Evolutionary conservation across 2,888 invertebrate genomes (phyloP).

Genomic region (Rhingia campestris): DNA sequence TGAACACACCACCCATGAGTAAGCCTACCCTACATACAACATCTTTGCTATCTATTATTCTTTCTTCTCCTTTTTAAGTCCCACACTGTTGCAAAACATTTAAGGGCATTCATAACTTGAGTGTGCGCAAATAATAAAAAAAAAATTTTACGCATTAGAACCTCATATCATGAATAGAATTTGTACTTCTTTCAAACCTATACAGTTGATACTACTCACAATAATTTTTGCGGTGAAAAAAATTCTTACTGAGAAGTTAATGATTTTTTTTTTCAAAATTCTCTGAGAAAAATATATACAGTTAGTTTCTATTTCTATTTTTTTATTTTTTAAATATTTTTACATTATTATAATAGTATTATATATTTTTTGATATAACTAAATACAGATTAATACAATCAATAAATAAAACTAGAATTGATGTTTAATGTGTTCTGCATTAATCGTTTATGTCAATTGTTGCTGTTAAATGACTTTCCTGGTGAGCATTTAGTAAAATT

Average conservation of each 20-base stretch:
- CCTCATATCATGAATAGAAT: background rate
- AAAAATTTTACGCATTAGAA: too few relatives aligned
- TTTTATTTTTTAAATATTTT: slow-evolving; percentile 40
- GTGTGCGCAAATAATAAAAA: too few relatives aligned
- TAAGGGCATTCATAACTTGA: too few relatives aligned
- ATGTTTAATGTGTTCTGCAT: slow-evolving; percentile 48
- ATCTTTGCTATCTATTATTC: too few relatives aligned
- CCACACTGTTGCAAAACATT: too few relatives aligned
- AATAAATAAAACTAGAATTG: slow-evolving; percentile 49
- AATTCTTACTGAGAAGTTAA: background rate
- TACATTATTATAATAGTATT: slow-evolving; percentile 53
- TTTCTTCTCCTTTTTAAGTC: too few relatives aligned
- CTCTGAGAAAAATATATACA: too few relatives aligned
- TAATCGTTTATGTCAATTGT: slow-evolving; percentile 58
- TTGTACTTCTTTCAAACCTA: background rate
- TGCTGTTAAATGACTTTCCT: slow-evolving; percentile 54
- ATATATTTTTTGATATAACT: slow-evolving; percentile 63
- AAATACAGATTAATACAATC: slow-evolving; percentile 62
- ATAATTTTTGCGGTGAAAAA: background rate
- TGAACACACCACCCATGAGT: too few relatives aligned
- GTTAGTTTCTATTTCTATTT: background rate
- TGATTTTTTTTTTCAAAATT: too few relatives aligned
- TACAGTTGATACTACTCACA: background rate
- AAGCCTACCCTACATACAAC: too few relatives aligned
- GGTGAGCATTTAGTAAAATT: slow-evolving; percentile 56